A percentile compares a stretch with the other conserved stretches of the same genome.
These are phyloP conservation scores for Cyprinodon variegatus DNA, from an alignment of 2,113 vertebrate genomes.

Conservation along the genomic window DNA sequence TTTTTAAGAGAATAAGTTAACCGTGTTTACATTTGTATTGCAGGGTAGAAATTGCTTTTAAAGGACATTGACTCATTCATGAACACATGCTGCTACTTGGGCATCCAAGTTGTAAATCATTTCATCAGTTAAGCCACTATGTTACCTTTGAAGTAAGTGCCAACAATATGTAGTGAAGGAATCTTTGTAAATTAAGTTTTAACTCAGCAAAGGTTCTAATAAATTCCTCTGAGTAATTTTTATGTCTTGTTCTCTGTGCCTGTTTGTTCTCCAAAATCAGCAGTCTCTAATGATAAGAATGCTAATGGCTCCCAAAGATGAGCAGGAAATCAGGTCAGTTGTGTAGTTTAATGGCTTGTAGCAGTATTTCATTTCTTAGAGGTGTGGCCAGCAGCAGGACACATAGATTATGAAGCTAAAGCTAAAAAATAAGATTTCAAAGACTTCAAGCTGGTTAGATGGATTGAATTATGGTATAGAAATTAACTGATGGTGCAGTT, in stretches of 20 bases:
- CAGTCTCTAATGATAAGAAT: neutral
- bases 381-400: too few species aligned
- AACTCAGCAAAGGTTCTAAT: constrained; percentile 33
- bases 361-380: too few species aligned
- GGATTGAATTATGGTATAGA: too few species aligned
- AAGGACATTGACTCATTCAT: neutral
- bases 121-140: neutral
- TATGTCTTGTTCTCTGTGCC: neutral
- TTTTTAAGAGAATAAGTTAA: neutral
- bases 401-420: too few species aligned
- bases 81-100: neutral
- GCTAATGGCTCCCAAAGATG: neutral
- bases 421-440: too few species aligned
- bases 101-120: constrained; percentile 6
- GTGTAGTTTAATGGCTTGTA: neutral
- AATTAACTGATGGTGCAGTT: too few species aligned
- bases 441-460: too few species aligned
- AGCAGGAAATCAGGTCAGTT: neutral
- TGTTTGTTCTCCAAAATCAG: neutral
- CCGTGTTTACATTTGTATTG: constrained; percentile 29
- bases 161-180: constrained; percentile 23
- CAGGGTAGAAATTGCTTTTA: constrained; percentile 1
- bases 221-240: constrained; percentile 15
- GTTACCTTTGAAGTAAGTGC: constrained; percentile 44
- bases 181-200: constrained; percentile 13